Evolutionary conservation across 2,888 invertebrate genomes (phyloP), one percentile per base, ranked within the genome.

Genomic region (Aquatica leii): DNA sequence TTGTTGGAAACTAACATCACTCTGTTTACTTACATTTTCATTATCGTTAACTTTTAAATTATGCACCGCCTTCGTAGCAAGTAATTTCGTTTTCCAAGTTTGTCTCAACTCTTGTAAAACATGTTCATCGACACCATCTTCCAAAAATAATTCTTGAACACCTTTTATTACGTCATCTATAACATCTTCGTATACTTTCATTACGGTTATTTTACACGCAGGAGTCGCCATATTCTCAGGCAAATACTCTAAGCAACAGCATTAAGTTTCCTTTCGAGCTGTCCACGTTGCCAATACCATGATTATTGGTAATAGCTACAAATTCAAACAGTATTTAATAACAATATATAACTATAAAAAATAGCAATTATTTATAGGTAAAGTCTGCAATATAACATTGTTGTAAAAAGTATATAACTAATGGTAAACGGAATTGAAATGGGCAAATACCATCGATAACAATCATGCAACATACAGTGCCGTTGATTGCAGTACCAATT

Each of bases 101-200:
- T 95, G 94, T 83, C 94, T 95, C 69, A 99, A 86, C 81, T 98
- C 98, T 77, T 93, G 91, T 52, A 99, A 84, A 40, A 98, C 95
- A 82, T 97, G 96, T 78, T 98, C 97, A 77, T 99, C 98, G 4
- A 98, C 93, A 66, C 98, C 97, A 80, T 99, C 99, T 79, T 99
- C 98, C 53, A 97, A 85, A 81, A 99, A 98, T 53, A 93, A 89
- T 82, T 98, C 98, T 67, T 96, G 86, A 17, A 97, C 96, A 74
- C 92, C 92, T 48, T 89, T 86, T 75, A 98, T 94, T 52, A 99
- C 98, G 87, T 99, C 98, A 77, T 97, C 97, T 71, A 99, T 97
- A 49, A 99, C 96, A 72, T 94, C 91, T 78, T 91, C 90, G 84
- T 98, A 98, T 64, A 98, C 86, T 85, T 94, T 34, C 21, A 18